Percentiles rank a stretch among this genome's conserved stretches.
Conservation (phyloP, 2,888 invertebrate genomes). For the Temnothorax unifasciatus region DNA sequence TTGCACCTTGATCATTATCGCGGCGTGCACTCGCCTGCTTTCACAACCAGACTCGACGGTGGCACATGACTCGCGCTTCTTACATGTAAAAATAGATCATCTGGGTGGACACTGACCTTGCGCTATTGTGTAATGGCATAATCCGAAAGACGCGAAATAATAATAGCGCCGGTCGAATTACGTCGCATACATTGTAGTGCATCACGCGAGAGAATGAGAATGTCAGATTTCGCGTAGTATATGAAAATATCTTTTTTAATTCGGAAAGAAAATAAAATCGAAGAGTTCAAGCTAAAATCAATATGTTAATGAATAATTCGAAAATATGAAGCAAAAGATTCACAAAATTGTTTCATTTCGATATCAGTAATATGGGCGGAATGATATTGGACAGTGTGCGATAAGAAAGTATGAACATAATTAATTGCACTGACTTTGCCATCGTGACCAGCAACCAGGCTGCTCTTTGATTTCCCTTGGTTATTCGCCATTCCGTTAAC, state of each 20-base stretch:
- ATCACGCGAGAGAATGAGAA: not conserved
- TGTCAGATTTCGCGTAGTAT: not conserved
- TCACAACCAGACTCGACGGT: slow-evolving; percentile 48
- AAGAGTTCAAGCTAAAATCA: not conserved
- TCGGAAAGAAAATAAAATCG: not conserved
- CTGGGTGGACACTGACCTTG: slow-evolving; percentile 72
- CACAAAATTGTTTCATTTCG: not conserved
- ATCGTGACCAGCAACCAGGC: not conserved
- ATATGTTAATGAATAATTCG: not conserved
- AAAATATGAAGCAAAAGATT: not conserved
- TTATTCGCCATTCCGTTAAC: not conserved
- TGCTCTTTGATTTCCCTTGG: not conserved
- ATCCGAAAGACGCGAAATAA: slow-evolving; percentile 56
- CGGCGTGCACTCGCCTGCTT: slow-evolving; percentile 44
- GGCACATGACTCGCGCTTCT: slow-evolving; percentile 52
- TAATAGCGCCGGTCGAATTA: slow-evolving; percentile 51
- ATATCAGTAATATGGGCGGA: not conserved
- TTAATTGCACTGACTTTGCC: not conserved
- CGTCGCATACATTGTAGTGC: slow-evolving; percentile 20
- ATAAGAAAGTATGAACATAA: not conserved
- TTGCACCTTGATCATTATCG: slow-evolving; percentile 65
- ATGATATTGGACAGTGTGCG: not conserved
- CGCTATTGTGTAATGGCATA: slow-evolving; percentile 63
- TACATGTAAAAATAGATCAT: slow-evolving; percentile 67
- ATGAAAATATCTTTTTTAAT: not conserved